Conservation (phyloP, 2,113 vertebrate genomes). For the Clupea harengus region DNA sequence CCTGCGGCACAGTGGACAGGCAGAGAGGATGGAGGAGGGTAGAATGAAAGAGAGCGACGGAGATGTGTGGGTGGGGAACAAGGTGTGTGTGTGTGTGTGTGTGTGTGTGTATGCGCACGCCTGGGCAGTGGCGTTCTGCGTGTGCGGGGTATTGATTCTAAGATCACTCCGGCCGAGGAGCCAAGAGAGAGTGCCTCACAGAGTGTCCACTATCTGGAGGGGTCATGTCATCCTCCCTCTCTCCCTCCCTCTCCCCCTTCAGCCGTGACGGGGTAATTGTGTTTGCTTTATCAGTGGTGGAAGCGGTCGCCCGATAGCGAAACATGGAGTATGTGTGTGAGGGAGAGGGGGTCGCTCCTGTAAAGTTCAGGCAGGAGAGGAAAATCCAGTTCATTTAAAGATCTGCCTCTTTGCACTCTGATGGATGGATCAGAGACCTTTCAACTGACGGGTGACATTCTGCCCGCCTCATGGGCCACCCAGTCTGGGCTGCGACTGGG, state of each 20-base stretch:
- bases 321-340: neutral
- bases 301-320: neutral
- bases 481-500: no score
- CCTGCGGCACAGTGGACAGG: neutral
- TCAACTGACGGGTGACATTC: conserved; percentile 31
- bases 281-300: conserved; percentile 27
- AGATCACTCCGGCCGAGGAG: neutral
- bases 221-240: neutral
- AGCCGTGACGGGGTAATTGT: conserved; percentile 31
- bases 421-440: conserved; percentile 27
- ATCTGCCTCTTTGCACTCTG: neutral
- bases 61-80: no score
- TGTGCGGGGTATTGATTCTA: neutral
- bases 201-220: neutral
- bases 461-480: no score
- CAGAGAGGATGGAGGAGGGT: neutral
- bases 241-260: neutral
- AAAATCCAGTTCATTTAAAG: conserved; percentile 25
- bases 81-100: conserved; percentile 13
- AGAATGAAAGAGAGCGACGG: neutral
- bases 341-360: neutral
- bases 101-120: conserved; percentile 1
- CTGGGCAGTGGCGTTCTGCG: neutral
- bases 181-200: neutral
- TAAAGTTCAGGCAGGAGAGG: conserved; percentile 23